Conservation (phyloP, 1,140 invertebrate genomes). For the Brachionus rotundiformis region DNA sequence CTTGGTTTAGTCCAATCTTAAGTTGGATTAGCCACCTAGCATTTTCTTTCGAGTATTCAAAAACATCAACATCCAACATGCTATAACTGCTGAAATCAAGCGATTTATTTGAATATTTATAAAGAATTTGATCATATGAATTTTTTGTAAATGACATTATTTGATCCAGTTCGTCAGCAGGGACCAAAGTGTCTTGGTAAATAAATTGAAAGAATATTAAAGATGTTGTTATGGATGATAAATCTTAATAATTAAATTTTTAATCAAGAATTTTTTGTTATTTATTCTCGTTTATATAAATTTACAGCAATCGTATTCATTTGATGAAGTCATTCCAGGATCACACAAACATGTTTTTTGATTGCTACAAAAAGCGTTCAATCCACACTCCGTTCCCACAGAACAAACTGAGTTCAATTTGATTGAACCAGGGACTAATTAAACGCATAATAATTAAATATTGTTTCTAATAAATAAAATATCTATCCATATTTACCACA, state of each 20-base stretch:
- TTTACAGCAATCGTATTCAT: slow-evolving; percentile 37
- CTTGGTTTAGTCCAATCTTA: neutral
- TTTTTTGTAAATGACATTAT: slow-evolving; percentile 8
- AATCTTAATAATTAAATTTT: neutral
- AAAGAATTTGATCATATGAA: slow-evolving; percentile 20
- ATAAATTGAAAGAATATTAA: slow-evolving; percentile 10
- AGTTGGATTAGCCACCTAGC: neutral
- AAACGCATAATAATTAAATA: neutral
- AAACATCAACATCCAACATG: neutral
- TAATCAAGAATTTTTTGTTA: neutral
- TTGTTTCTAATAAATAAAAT: neutral
- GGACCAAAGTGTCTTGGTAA: slow-evolving; percentile 11
- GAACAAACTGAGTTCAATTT: slow-evolving; percentile 20
- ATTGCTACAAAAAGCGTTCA: neutral
- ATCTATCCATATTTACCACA: neutral
- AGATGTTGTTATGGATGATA: neutral
- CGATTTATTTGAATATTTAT: neutral
- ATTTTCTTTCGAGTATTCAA: slow-evolving; percentile 1
- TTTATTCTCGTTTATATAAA: neutral
- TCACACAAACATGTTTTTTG: neutral
- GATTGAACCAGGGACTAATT: slow-evolving; percentile 2
- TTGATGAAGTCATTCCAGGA: neutral
- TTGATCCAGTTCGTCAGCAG: slow-evolving; percentile 28
- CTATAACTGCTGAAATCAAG: neutral
- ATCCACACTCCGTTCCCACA: neutral